These are phyloP conservation scores for Microcebus lehilahytsara DNA, from an alignment of 2,113 vertebrate species.

Conservation along the genomic window DNA sequence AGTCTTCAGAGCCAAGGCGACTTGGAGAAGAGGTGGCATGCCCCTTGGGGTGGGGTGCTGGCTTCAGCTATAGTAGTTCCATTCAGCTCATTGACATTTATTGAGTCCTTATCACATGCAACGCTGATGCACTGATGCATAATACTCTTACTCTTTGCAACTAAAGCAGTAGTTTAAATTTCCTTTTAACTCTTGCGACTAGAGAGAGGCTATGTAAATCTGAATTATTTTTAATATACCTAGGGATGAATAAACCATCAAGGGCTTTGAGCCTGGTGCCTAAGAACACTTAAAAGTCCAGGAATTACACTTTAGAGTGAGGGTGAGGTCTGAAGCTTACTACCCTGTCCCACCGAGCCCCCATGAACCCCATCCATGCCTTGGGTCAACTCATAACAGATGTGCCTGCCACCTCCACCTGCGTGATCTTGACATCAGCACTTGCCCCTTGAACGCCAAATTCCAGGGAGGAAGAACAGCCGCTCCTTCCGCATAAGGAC, in stretches of 20 bases:
- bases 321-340: not conserved
- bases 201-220: not conserved
- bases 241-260: constrained; percentile 2
- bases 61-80: not conserved
- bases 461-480: not conserved
- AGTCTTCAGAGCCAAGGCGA: not conserved
- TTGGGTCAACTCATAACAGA: accelerated
- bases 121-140: not conserved
- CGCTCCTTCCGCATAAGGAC: not conserved
- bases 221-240: constrained; percentile 17
- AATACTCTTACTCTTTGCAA: not conserved
- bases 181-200: not conserved
- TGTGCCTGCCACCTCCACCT: accelerated
- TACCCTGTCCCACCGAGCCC: not conserved
- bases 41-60: not conserved
- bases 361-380: not conserved
- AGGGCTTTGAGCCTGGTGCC: not conserved
- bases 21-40: not conserved
- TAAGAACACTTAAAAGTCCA: not conserved
- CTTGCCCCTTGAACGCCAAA: not conserved
- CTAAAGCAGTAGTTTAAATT: not conserved
- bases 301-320: not conserved
- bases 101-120: not conserved
- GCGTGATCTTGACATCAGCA: not conserved
- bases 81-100: not conserved